These are phyloP conservation scores for Blastobasis adustella DNA, from an alignment of 2,888 invertebrate species.

Conservation along the genomic window DNA sequence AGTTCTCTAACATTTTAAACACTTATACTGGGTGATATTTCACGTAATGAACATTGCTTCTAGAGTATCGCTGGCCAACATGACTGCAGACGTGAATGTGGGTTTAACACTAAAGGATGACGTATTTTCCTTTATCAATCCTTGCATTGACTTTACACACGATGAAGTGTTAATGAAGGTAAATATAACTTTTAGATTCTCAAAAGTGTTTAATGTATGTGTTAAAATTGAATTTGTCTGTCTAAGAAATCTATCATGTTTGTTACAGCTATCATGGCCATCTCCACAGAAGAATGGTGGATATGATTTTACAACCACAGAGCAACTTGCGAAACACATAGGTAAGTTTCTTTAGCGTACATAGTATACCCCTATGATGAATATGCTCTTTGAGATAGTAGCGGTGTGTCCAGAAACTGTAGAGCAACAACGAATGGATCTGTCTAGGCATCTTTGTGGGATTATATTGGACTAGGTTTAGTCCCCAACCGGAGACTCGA, in stretches of 20 bases:
- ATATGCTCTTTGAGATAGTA: too few relatives aligned
- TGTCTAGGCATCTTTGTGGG: too few relatives aligned
- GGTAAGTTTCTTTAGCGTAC: slow-evolving; percentile 31
- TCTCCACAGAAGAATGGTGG: slow-evolving; percentile 65
- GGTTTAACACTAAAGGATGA: slow-evolving; percentile 73
- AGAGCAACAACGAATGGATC: too few relatives aligned
- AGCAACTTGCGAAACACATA: slow-evolving; percentile 64
- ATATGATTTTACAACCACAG: slow-evolving; percentile 66
- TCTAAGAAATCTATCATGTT: neutral
- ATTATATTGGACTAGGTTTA: too few relatives aligned
- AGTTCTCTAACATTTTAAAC: neutral
- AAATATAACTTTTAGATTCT: slow-evolving; percentile 16
- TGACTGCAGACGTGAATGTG: slow-evolving; percentile 71
- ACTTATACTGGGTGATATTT: neutral
- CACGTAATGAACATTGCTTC: slow-evolving; percentile 14
- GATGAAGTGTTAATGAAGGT: slow-evolving; percentile 73
- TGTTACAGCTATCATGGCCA: slow-evolving; percentile 62
- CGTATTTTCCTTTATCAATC: slow-evolving; percentile 71
- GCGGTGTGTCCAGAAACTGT: too few relatives aligned
- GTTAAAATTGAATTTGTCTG: neutral
- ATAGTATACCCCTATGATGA: too few relatives aligned
- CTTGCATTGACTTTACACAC: slow-evolving; percentile 68
- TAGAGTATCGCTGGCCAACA: slow-evolving; percentile 72
- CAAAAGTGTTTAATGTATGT: neutral
- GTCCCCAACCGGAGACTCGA: too few relatives aligned